Evolutionary conservation across 2,797 vertebrate species (phyloP).

Genomic region (Florisuga fusca): DNA sequence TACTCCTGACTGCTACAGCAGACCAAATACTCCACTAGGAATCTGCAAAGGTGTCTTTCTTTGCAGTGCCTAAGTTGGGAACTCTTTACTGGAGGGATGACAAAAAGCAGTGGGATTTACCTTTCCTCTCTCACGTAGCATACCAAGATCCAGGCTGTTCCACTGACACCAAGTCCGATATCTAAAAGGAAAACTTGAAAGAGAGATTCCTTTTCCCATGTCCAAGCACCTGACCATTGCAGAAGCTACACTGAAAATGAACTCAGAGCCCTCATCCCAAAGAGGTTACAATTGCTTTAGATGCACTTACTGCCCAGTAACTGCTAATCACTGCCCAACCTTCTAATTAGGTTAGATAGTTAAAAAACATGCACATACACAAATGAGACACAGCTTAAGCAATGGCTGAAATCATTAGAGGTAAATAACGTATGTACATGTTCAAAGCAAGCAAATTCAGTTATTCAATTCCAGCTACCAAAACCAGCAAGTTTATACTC

Average conservation of each 20-base stretch:
- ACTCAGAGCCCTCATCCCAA: neutral
- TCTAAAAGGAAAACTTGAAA: neutral
- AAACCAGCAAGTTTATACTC: neutral
- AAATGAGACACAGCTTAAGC: neutral
- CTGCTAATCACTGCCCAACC: no score
- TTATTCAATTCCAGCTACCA: neutral
- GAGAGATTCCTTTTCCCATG: neutral
- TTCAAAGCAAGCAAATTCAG: neutral
- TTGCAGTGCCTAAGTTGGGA: neutral
- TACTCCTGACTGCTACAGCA: neutral
- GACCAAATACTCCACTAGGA: neutral
- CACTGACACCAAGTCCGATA: neutral
- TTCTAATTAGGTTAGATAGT: neutral
- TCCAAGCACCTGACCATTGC: neutral
- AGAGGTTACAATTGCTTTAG: neutral
- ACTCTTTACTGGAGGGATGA: neutral
- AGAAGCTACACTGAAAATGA: neutral
- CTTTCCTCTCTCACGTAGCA: neutral
- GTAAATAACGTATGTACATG: neutral
- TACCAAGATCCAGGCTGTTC: neutral
- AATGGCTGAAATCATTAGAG: neutral
- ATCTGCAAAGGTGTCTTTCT: neutral
- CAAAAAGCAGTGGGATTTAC: neutral
- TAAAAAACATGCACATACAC: neutral
- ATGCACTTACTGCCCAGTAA: neutral